phyloP scores from a whole-genome alignment of 1,140 invertebrate genomes.

The Cyrtorhinus lividipennis region DNA sequence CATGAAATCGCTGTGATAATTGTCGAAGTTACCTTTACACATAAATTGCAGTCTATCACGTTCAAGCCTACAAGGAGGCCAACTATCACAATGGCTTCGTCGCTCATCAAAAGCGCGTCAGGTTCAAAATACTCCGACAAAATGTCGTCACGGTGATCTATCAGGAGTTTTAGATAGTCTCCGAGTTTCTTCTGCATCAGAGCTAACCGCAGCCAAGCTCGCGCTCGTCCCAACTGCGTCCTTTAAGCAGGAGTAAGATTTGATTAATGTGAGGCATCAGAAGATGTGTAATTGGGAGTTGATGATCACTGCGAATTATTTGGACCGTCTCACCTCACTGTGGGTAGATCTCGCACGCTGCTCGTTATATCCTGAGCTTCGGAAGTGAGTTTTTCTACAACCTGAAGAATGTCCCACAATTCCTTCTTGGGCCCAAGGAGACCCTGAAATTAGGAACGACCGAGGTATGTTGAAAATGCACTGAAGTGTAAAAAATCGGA shows the following conservation, averaged over 20 bases:
- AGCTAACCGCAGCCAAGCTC: slow-evolving; percentile 87
- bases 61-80: slow-evolving; percentile 91
- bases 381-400: slow-evolving; percentile 76
- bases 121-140: slow-evolving; percentile 87
- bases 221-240: slow-evolving; percentile 77
- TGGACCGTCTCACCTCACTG: slow-evolving; percentile 81
- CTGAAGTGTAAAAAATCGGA: too few species aligned
- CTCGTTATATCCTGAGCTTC: slow-evolving; percentile 91
- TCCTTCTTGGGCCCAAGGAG: slow-evolving; percentile 87
- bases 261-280: too few species aligned
- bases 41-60: slow-evolving; percentile 97
- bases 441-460: slow-evolving; percentile 45
- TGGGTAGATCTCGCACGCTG: slow-evolving; percentile 87
- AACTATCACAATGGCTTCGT: slow-evolving; percentile 86
- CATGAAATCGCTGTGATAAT: too few species aligned
- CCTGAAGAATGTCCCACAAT: slow-evolving; percentile 87
- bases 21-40: slow-evolving; percentile 87
- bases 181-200: slow-evolving; percentile 95
- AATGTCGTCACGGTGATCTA: slow-evolving; percentile 81
- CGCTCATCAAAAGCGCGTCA: slow-evolving; percentile 87
- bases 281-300: not conserved
- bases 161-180: slow-evolving; percentile 84
- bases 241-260: too few species aligned
- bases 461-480: not conserved
- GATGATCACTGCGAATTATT: too few species aligned